These are phyloP conservation scores for Agriotes lineatus DNA, from an alignment of 2,888 invertebrate genomes.

Conservation along the genomic window DNA sequence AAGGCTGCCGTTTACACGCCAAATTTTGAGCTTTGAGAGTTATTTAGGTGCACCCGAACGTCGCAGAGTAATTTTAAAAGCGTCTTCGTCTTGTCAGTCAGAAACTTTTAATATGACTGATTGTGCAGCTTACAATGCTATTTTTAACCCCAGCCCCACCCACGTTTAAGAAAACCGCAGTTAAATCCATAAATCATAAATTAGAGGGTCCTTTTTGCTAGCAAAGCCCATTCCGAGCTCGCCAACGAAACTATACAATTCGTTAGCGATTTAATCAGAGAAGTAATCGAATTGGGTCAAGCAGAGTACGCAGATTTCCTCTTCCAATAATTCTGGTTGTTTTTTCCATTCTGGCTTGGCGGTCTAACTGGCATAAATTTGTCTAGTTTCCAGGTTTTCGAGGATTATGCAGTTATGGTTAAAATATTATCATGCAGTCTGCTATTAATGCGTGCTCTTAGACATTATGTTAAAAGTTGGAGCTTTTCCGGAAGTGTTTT, in stretches of 20 bases:
- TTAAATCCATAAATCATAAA: slow-evolving; percentile 21
- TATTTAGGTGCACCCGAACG: too few species aligned
- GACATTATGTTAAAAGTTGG: slow-evolving; percentile 37
- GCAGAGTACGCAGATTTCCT: slow-evolving; percentile 37
- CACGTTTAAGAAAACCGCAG: background rate
- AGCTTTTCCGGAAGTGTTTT: slow-evolving; percentile 23
- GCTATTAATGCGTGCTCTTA: slow-evolving; percentile 33
- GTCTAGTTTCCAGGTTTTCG: slow-evolving; percentile 35
- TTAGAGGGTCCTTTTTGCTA: slow-evolving; percentile 8
- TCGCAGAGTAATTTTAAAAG: too few species aligned
- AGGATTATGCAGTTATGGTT: slow-evolving; percentile 41
- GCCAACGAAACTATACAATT: slow-evolving; percentile 27
- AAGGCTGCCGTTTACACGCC: too few species aligned
- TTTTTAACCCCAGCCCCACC: background rate
- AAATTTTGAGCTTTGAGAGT: too few species aligned
- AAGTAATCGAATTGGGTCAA: slow-evolving; percentile 39
- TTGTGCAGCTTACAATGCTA: slow-evolving; percentile 8
- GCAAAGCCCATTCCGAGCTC: background rate
- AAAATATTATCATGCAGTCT: slow-evolving; percentile 41
- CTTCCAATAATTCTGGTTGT: slow-evolving; percentile 32
- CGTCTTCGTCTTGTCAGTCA: too few species aligned
- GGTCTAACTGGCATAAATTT: slow-evolving; percentile 39
- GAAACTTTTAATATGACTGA: slow-evolving; percentile 23
- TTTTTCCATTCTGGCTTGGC: slow-evolving; percentile 30
- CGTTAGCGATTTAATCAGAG: slow-evolving; percentile 36